Base-by-base conservation (phyloP, 1,140 invertebrate species). In the Heterodera carotae region DNA sequence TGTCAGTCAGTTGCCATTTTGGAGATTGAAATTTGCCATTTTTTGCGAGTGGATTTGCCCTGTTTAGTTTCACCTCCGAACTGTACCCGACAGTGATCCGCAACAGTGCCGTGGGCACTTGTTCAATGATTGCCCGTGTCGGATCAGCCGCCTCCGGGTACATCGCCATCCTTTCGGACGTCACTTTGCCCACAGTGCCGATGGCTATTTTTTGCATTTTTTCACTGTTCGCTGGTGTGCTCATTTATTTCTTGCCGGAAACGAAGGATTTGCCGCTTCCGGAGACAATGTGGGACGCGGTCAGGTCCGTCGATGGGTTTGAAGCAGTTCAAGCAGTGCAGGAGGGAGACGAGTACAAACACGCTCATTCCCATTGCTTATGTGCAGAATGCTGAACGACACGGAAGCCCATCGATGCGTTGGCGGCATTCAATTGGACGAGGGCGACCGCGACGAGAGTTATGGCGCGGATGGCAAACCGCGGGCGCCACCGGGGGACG, bases 21-120 rank as follows among this genome's bases (percentile, higher is more conserved):
- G 67, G n/a, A n/a, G n/a, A 25, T 25, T 69, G 34, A n/a, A 6
- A n/a, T n/a, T 31, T 5, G 2, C 18, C 27, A 10, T 56, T 48
- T 2, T 5, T 10, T 39, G n/a, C n/a, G 4, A 18, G n/a, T n/a
- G n/a, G n/a, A n/a, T 48, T 72, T 15, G 8, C 34, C 62, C 33
- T 34, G 18, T 60, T 10, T 31, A 74, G 72, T 36, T 86, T 86
- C 69, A 88, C 86, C 7, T 85, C 80, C 25, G 85, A 86, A 75
- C 77, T 86, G 25, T 88, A 86, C 69, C 85, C 85, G 43, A 86
- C 85, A 2, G 83, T 86, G 18, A 84, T 86, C 56, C 72, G 85
- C 29, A 86, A 88, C 69, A 77, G 64, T 73, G 82, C 82, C 7
- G 82, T 83, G 33, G 82, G 82, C 10, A 79, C 83, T 5, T 84